phyloP scores from a whole-genome alignment of 2,113 vertebrate genomes.

The Rattus rattus region DNA sequence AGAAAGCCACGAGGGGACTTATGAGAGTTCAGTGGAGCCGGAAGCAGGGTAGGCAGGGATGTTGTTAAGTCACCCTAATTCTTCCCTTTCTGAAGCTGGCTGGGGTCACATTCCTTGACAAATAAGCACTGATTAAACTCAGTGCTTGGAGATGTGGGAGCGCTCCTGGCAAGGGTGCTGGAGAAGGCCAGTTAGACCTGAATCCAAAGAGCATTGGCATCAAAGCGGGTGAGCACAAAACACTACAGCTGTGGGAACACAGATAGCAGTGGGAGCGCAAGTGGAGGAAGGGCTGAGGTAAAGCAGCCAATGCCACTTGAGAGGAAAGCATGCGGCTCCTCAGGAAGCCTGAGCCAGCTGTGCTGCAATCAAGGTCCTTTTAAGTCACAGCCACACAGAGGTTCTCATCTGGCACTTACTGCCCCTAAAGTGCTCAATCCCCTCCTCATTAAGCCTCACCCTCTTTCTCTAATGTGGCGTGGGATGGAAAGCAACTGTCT shows the following conservation, averaged over 20 bases:
- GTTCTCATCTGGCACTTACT: neutral
- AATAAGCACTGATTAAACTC: neutral
- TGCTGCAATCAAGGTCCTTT: neutral
- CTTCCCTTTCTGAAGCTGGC: neutral
- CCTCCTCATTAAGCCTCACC: too few species aligned
- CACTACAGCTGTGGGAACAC: neutral
- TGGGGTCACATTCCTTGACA: neutral
- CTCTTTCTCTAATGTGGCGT: neutral
- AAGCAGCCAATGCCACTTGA: neutral
- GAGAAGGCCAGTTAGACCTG: neutral
- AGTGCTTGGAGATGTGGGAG: neutral
- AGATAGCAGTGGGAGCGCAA: neutral
- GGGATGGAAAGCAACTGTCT: neutral
- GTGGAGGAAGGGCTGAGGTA: neutral
- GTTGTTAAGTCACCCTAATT: neutral
- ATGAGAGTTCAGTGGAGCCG: neutral
- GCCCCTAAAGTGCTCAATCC: neutral
- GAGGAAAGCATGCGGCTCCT: neutral
- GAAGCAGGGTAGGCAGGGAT: neutral
- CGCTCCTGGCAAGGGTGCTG: too few species aligned
- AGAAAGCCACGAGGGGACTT: rapidly evolving
- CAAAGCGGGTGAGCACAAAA: too few species aligned
- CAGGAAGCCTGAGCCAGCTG: neutral
- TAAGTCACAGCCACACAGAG: neutral
- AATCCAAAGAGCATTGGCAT: neutral